Evolutionary conservation across 2,113 vertebrate genomes (phyloP).

Genomic region (Xenopus borealis): DNA sequence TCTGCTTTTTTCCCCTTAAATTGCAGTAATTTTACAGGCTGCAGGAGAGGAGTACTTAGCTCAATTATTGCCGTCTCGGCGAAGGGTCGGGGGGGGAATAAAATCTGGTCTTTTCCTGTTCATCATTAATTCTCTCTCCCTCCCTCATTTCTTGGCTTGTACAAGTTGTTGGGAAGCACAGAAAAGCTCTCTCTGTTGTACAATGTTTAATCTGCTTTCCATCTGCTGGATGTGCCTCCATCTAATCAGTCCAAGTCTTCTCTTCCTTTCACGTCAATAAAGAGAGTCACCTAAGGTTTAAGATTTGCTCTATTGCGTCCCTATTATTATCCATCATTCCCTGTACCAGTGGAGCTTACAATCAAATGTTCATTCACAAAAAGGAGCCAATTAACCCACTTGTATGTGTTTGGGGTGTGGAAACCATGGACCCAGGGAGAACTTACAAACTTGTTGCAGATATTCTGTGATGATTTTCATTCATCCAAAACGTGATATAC

Average conservation of each 20-base stretch:
- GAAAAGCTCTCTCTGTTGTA: conserved; percentile 53
- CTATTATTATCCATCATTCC: too few species aligned
- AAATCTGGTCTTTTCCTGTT: conserved; percentile 50
- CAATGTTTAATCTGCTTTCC: conserved; percentile 64
- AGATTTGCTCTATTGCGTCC: conserved; percentile 20
- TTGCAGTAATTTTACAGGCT: not conserved
- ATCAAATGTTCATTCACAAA: too few species aligned
- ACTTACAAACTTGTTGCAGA: too few species aligned
- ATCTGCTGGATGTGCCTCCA: conserved; percentile 68
- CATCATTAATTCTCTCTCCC: conserved; percentile 16
- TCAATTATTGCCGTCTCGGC: not conserved
- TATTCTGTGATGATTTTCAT: too few species aligned
- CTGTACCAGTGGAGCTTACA: too few species aligned
- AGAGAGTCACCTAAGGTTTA: conserved; percentile 17
- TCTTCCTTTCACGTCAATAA: not conserved
- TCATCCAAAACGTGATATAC: too few species aligned
- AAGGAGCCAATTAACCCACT: too few species aligned
- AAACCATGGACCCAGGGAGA: too few species aligned
- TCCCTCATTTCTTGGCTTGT: conserved; percentile 43
- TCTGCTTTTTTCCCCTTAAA: not conserved
- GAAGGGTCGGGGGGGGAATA: not conserved
- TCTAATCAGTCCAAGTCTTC: conserved; percentile 46
- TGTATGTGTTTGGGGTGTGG: too few species aligned
- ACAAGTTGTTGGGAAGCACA: conserved; percentile 52
- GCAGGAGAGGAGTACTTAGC: not conserved